Base-by-base conservation (phyloP, 2,797 vertebrate genomes). In the Eulemur albifrons region DNA sequence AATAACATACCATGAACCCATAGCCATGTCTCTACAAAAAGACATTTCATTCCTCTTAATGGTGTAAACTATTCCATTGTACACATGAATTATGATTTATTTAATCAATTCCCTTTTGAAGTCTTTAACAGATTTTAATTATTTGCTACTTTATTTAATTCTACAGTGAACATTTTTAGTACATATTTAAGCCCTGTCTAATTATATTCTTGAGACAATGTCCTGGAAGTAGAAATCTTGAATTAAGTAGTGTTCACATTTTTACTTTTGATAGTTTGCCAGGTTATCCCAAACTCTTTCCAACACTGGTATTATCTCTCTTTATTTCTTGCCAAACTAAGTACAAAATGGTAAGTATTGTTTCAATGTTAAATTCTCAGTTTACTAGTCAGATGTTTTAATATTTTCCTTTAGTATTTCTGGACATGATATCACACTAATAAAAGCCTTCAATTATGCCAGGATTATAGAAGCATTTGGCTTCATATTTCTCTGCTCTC, bases 291-390 rank as follows among this genome's bases (percentile, higher is more conserved):
- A 20, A 76, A 77, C 35, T 88, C 73, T 65, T 76, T 81, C 54
- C 48, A 48, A 93, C 12, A 25, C 5, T 17, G 25, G 17, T 2
- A 52, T 40, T 52, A 65, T 57, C 40, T 65, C 38, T 18, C 59
- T 94, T 81, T 30, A 90, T 61, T 91, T 61, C 76, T 82, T 73
- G 43, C 30, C 83, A 89, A 93, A 75, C n/a, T 27, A 92, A 79
- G 38, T 25, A 65, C 15, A 94, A 86, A 87, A 87, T 86, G n/a
- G 79, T 89, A 63, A 67, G 30, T 11, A 40, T 2, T 79, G 10
- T 59, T 75, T 79, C 25, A 43, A 61, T 81, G 93, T 96, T 70
- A 70, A 88, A 91, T 57, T 90, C 43, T 76, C 35, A 83, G 21
- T 40, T 96, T 79, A 79, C 50, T 90, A 45, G 32, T 94, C 75